Evolutionary conservation across 1,140 invertebrate genomes (phyloP), one percentile per base, ranked within the genome.

Genomic region (Heliconius melpomene): DNA sequence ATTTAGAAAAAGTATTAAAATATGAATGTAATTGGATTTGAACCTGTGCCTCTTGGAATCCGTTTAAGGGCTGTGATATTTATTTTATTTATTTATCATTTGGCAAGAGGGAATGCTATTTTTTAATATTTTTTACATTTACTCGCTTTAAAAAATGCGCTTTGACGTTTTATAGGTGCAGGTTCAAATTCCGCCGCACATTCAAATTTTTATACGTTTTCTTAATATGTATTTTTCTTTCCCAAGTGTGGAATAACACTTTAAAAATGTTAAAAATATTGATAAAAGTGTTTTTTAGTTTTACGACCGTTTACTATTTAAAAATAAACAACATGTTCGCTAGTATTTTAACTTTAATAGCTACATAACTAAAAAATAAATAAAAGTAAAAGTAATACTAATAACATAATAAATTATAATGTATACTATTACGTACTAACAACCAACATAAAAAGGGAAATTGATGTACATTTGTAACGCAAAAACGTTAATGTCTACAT

Each of bases 11-110:
- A 3, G 5, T 46, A 46, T 46, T 46, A 46, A 16, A 16, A 16
- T 46, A 1, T 16, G 0, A 1, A 46, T 0, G 1, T 46, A 46
- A 3, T 0, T 13, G 5, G 5, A 6, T 1, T 46, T 16, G 40
- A 5, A 46, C 0, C 40, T 0, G 40, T 0, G 3, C 40, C 13
- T 46, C 3, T 46, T 46, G 40, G 13, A 46, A 46, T 3, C 40
- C 13, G 3, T 5, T 46, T 3, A 46, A 6, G 13, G 13, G 13
- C 13, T 46, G 0, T 46, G 16, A 46, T n/a, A n/a, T n/a, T n/a
- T n/a, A n/a, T n/a, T n/a, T n/a, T n/a, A n/a, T n/a, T n/a, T n/a
- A n/a, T n/a, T 29, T 2, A 32, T 7, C 6, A 7, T 32, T 32
- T 32, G 32, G 32, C 32, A 7, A 32, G 32, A 32, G 32, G 0